phyloP scores from a whole-genome alignment of 2,797 vertebrate species.

The Centroberyx gerrardi region DNA sequence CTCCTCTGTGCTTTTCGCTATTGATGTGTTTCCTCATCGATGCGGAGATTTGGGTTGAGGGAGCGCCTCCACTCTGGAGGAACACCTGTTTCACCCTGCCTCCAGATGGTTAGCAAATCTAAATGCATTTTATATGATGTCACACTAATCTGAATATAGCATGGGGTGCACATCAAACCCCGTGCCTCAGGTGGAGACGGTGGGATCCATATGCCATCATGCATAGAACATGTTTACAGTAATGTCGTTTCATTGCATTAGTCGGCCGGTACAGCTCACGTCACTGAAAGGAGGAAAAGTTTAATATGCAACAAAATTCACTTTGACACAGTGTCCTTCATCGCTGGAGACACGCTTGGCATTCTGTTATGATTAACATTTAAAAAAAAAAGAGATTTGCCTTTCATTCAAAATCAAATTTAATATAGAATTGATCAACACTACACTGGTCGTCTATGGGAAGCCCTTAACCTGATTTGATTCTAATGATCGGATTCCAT shows the following conservation, averaged over 20 bases:
- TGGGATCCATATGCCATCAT: constrained; percentile 69
- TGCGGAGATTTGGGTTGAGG: constrained; percentile 73
- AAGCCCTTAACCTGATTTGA: too few species aligned
- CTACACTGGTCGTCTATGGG: too few species aligned
- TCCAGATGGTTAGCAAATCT: constrained; percentile 82
- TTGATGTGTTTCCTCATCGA: constrained; percentile 73
- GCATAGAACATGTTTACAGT: constrained; percentile 60
- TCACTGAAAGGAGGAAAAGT: neutral
- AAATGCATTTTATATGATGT: constrained; percentile 81
- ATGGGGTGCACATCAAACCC: constrained; percentile 68
- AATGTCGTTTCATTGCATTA: constrained; percentile 30
- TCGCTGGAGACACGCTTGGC: neutral
- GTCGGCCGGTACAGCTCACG: constrained; percentile 8
- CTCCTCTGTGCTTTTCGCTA: constrained; percentile 42
- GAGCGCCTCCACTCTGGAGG: constrained; percentile 69
- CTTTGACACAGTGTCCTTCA: neutral
- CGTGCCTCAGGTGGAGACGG: constrained; percentile 62
- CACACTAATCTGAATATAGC: constrained; percentile 78
- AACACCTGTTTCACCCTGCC: constrained; percentile 78
- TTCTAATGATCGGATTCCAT: too few species aligned
- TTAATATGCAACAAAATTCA: neutral
- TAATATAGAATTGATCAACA: too few species aligned
- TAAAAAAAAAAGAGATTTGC: too few species aligned
- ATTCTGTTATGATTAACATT: neutral
- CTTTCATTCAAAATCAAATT: too few species aligned